Evolutionary conservation across 2,113 vertebrate genomes (phyloP), one percentile per base, ranked within the genome.

Genomic region (Melierax canorus): DNA sequence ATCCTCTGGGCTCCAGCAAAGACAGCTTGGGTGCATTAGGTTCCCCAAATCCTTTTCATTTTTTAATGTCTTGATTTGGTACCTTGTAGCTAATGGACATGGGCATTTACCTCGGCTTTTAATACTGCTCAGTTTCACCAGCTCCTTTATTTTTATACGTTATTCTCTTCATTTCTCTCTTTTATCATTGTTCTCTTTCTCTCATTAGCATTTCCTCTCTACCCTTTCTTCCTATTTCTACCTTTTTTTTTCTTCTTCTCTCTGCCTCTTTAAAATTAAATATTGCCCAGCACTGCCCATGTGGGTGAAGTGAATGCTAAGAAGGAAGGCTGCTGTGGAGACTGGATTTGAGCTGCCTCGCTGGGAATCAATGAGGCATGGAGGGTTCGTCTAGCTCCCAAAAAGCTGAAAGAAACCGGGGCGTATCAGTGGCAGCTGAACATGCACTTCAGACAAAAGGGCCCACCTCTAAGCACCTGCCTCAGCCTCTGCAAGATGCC

Each of bases 231-330:
- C 36, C 13, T 48, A 73, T 79, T 82, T 85, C 30, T 82, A 74
- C 43, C 30, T 55, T 81, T 64, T 80, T 60, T 30, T 56, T 27
- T 2, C 58, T 71, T 20, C 15, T 6, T 72, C 46, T n/a, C 48
- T 41, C 80, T 68, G 38, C 87, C 91, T 90, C 71, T 94, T 94
- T 86, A 92, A 96, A 95, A 97, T 60, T 94, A 85, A 94, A 68
- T 93, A 94, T 53, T 84, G 34, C 60, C 91, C 89, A 88, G 73
- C 50, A 36, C 39, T 68, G 53, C 30, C 71, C 74, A 88, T 60
- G 56, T 38, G 64, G 74, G 71, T 85, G 91, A 93, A 86, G 50
- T 41, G 46, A 96, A 95, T 88, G 64, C 80, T 96, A 82, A 78
- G 64, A 92, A 21, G 76, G 59, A 88, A 91, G 39, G 74, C 71